These are phyloP conservation scores for Rhinophrynus dorsalis DNA, from an alignment of 2,797 vertebrate species.

Conservation along the genomic window DNA sequence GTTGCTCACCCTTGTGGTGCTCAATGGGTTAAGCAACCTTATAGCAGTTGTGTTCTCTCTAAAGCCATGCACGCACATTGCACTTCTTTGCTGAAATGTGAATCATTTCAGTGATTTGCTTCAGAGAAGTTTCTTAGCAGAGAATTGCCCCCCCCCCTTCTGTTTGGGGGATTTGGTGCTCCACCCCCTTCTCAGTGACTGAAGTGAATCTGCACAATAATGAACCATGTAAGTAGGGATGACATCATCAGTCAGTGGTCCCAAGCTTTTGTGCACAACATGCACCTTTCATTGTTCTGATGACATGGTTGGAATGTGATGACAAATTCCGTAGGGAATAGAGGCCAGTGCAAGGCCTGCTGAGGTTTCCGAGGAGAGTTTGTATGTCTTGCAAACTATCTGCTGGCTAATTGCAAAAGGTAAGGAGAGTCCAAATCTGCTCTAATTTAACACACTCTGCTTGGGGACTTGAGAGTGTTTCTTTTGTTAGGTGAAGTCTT, in stretches of 20 bases:
- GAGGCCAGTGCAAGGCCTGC: conserved; percentile 54
- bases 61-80: too few species aligned
- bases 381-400: conserved; percentile 34
- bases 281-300: conserved; percentile 78
- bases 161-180: conserved; percentile 46
- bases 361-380: conserved; percentile 55
- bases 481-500: conserved; percentile 17
- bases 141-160: not conserved
- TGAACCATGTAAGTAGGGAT: conserved; percentile 72
- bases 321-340: conserved; percentile 65
- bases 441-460: conserved; percentile 48
- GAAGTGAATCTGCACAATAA: conserved; percentile 71
- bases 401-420: conserved; percentile 56
- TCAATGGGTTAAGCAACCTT: too few species aligned
- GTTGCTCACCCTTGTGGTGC: too few species aligned
- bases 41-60: too few species aligned
- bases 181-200: conserved; percentile 68
- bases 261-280: conserved; percentile 69
- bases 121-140: conserved; percentile 4
- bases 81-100: not conserved
- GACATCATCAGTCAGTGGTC: conserved; percentile 76
- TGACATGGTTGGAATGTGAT: conserved; percentile 76
- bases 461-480: not conserved
- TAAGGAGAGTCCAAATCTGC: conserved; percentile 49
- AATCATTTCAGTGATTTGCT: not conserved